Evolutionary conservation across 2,113 vertebrate genomes (phyloP), one percentile per base, ranked within the genome.

Genomic region (Apteryx mantelli): DNA sequence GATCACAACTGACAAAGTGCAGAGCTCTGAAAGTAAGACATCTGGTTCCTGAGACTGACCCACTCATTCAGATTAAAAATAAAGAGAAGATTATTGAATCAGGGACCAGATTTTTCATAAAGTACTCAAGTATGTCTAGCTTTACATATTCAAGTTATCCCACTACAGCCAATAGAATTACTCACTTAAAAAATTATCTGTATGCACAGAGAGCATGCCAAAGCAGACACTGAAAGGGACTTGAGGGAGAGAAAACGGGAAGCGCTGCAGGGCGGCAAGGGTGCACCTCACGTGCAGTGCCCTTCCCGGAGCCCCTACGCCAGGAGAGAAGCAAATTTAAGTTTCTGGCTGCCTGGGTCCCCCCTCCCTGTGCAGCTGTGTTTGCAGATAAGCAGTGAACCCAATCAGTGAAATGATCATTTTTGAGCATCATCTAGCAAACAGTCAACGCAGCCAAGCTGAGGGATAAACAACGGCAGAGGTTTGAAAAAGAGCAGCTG

Each of bases 1-100:
- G 53, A 90, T 88, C 76, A 88, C 34, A 91, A 92, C 30, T 96
- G 95, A 96, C 85, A 78, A 95, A 96, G 79, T 53, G 30, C 96
- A 97, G 95, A 96, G 64, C 86, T 70, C 88, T 75, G 40, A 86
- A 93, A 94, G 63, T 36, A 80, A 95, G 82, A 96, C 82, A 94
- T 97, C 93, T 96, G 95, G 88, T 94, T 97, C 91, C 92, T 91
- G 85, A 91, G 64, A 90, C 71, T 96, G 86, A 95, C 82, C 85
- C 58, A 63, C 82, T 93, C 92, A 70, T 19, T 83, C 82, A 83
- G 76, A 94, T 74, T 95, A 91, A 86, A 93, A 96, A 90, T 70
- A 90, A 95, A 81, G 75, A 77, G 58, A 93, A 94, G 34, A 94
- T 88, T 86, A 96, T 66, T 71, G 91, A 97, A 93, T 90, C 71